A percentile compares a stretch with the other conserved stretches of the same genome.
These are phyloP conservation scores for Bombus pascuorum DNA, from an alignment of 1,140 invertebrate genomes.

Conservation along the genomic window DNA sequence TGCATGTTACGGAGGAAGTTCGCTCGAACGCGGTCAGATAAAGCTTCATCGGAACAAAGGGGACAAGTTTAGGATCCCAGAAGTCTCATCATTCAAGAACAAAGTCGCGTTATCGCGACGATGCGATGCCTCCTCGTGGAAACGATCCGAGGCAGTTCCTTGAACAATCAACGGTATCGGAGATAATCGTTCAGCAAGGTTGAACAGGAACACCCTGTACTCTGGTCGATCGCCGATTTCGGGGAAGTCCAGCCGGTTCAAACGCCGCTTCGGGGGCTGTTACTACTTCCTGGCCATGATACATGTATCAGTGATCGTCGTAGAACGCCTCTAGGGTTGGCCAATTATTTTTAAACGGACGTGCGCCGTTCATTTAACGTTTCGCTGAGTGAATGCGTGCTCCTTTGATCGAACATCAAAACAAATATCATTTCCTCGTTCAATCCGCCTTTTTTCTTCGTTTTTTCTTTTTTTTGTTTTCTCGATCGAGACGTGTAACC, in stretches of 20 bases:
- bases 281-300: slow-evolving; percentile 28
- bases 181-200: slow-evolving; percentile 26
- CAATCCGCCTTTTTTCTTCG: background rate
- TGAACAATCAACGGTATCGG: slow-evolving; percentile 44
- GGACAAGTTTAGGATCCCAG: background rate
- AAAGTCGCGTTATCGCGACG: background rate
- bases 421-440: background rate
- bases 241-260: slow-evolving; percentile 54
- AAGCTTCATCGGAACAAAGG: background rate
- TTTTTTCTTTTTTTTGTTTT: background rate
- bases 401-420: slow-evolving; percentile 1
- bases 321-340: slow-evolving; percentile 27
- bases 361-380: slow-evolving; percentile 23
- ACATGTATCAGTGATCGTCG: slow-evolving; percentile 45
- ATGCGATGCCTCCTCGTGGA: background rate
- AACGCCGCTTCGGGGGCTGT: slow-evolving; percentile 20
- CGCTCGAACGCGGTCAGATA: background rate
- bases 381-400: background rate
- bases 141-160: slow-evolving; percentile 32
- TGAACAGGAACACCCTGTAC: slow-evolving; percentile 11
- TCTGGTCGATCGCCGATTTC: slow-evolving; percentile 63
- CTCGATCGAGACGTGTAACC: slow-evolving; percentile 45
- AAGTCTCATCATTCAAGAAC: background rate
- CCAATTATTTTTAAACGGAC: slow-evolving; percentile 59
- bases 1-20: background rate